Percentiles rank a stretch among this genome's conserved stretches.
Evolutionary conservation across 2,113 vertebrate genomes (phyloP).

Genomic region (Perccottus glenii): DNA sequence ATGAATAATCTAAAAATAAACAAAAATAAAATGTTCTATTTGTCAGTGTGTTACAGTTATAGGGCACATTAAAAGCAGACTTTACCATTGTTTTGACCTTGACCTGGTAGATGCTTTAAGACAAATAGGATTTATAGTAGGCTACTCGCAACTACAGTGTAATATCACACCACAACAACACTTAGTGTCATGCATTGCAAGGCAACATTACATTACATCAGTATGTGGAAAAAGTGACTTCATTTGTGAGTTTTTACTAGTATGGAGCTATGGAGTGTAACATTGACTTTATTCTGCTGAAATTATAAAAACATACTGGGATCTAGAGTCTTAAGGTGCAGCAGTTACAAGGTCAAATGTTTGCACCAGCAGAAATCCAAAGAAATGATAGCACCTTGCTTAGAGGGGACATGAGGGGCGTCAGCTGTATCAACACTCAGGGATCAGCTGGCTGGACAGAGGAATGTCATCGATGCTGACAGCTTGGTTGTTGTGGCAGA

Average conservation of each 20-base stretch:
- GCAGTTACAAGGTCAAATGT: constrained; percentile 70
- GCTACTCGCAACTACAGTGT: background rate
- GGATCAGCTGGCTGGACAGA: constrained; percentile 63
- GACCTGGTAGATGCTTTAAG: background rate
- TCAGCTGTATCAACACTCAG: constrained; percentile 77
- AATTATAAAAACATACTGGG: too few relatives aligned
- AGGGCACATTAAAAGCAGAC: constrained; percentile 28
- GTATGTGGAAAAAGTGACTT: background rate
- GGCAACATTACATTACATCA: background rate
- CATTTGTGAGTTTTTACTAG: background rate
- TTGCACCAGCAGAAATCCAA: constrained; percentile 38
- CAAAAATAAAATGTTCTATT: constrained; percentile 5
- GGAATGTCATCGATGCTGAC: constrained; percentile 65
- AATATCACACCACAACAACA: constrained; percentile 5
- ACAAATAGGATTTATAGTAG: background rate
- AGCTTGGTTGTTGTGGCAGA: constrained; percentile 34
- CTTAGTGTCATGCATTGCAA: constrained; percentile 4
- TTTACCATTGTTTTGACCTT: constrained; percentile 1
- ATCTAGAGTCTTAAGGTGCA: constrained; percentile 57
- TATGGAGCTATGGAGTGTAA: too few relatives aligned
- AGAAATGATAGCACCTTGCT: constrained; percentile 53
- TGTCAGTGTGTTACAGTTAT: background rate
- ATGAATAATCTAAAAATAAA: constrained; percentile 12
- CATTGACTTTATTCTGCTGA: too few relatives aligned
- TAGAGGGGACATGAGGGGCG: constrained; percentile 40